A percentile compares a stretch with the other conserved stretches of the same genome.
Evolutionary conservation across 2,888 invertebrate genomes (phyloP).

Genomic region (Synergus gifuensis): DNA sequence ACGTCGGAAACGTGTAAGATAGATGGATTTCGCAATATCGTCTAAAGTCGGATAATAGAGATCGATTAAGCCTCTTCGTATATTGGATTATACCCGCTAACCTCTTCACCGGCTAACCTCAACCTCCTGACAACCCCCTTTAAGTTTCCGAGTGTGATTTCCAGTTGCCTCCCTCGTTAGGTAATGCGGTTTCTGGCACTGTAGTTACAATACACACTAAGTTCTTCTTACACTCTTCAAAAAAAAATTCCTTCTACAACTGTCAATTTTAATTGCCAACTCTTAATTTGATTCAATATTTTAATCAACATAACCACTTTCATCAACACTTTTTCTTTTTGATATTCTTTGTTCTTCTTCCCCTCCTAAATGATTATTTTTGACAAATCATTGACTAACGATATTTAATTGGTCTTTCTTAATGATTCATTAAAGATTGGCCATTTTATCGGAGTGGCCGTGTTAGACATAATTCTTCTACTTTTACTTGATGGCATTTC

Average conservation of each 20-base stretch:
- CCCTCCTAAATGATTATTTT: too few species aligned
- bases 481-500: too few species aligned
- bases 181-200: not conserved
- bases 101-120: slow-evolving; percentile 51
- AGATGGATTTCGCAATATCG: slow-evolving; percentile 27
- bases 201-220: not conserved
- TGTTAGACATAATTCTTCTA: too few species aligned
- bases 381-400: too few species aligned
- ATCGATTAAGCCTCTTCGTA: slow-evolving; percentile 54
- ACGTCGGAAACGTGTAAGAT: slow-evolving; percentile 19
- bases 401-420: too few species aligned
- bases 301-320: too few species aligned
- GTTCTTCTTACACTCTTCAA: not conserved
- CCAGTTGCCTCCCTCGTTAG: slow-evolving; percentile 8
- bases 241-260: not conserved
- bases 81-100: slow-evolving; percentile 53
- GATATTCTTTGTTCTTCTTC: too few species aligned
- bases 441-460: too few species aligned
- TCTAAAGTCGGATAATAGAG: slow-evolving; percentile 36
- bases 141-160: slow-evolving; percentile 48
- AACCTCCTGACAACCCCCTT: slow-evolving; percentile 48
- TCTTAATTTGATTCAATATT: too few species aligned
- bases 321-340: too few species aligned
- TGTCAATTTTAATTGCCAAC: too few species aligned
- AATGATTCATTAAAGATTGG: too few species aligned